Base-by-base conservation (phyloP, 2,888 invertebrate species). In the Scrobipalpa atriplicella region DNA sequence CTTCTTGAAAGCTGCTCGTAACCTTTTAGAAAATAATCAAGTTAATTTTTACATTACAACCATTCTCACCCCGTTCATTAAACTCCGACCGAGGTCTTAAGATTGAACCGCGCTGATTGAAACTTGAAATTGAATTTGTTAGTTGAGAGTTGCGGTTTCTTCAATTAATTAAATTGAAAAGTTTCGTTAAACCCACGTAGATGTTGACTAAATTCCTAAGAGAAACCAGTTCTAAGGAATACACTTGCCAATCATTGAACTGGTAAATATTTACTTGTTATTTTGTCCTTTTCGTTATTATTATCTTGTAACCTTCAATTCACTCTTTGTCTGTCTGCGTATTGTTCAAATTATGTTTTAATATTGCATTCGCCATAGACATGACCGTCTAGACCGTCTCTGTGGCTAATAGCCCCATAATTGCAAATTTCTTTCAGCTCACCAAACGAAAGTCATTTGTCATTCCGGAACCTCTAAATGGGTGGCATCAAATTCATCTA, bases 71-170 rank as follows among this genome's bases (percentile, higher is more conserved):
- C 43, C 64, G 56, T 54, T 56, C 39, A 47, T 29, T 66, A 68
- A 68, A 64, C 66, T 52, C 56, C 60, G 62, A 56, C 56, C 21
- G 63, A 66, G 68, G 66, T 66, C 68, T 66, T 64, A 66, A 64
- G 68, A 68, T 68, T 64, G 66, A 68, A 68, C 68, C 63, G n/a
- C 52, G 52, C 64, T 66, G 68, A 68, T 68, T 68, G 68, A 68
- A 68, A 68, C 68, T 68, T 66, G 68, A 66, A 68, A 68, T 68
- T 70, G 75, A 82, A 82, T 80, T 82, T 76, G 75, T 79, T 74
- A 76, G 75, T 71, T 77, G 72, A 68, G 72, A 79, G 78, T 78
- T 74, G 80, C 70, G 82, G 81, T 80, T 80, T 75, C 70, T 73
- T 70, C 69, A 71, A 76, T 76, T 76, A 77, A 78, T 78, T 76